Evolutionary conservation across 2,113 vertebrate species (phyloP).

Genomic region (Jaculus jaculus): DNA sequence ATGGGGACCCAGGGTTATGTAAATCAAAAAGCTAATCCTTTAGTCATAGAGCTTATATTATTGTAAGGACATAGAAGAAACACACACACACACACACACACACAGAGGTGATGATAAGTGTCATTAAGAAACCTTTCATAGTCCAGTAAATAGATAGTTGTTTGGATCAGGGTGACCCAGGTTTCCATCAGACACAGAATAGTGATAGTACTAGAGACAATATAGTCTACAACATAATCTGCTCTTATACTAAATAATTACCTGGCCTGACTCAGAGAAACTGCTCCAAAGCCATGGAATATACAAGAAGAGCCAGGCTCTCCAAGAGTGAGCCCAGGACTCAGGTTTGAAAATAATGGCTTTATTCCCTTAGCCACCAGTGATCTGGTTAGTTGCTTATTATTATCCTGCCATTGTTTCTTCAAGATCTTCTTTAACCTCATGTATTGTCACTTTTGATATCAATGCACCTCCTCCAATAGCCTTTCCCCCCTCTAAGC

Average conservation of each 20-base stretch:
- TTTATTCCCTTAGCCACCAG: neutral
- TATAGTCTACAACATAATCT: neutral
- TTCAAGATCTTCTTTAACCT: neutral
- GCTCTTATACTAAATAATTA: conserved; percentile 12
- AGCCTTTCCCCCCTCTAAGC: neutral
- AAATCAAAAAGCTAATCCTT: neutral
- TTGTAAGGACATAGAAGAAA: neutral
- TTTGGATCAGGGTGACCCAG: neutral
- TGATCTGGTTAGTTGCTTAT: neutral
- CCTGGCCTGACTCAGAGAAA: neutral
- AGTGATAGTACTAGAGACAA: neutral
- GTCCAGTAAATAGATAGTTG: neutral
- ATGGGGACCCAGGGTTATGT: neutral
- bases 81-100: neutral
- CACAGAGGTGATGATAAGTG: neutral
- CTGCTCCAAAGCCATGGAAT: neutral
- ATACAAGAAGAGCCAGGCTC: neutral
- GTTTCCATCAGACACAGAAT: neutral
- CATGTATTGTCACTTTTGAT: neutral
- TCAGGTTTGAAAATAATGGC: neutral
- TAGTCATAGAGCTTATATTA: neutral
- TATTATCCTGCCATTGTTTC: neutral
- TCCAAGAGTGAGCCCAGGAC: neutral
- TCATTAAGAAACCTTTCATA: neutral
- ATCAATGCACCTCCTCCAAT: neutral